Evolutionary conservation across 2,888 invertebrate genomes (phyloP), one percentile per base, ranked within the genome.

Genomic region (Villa cingulata): DNA sequence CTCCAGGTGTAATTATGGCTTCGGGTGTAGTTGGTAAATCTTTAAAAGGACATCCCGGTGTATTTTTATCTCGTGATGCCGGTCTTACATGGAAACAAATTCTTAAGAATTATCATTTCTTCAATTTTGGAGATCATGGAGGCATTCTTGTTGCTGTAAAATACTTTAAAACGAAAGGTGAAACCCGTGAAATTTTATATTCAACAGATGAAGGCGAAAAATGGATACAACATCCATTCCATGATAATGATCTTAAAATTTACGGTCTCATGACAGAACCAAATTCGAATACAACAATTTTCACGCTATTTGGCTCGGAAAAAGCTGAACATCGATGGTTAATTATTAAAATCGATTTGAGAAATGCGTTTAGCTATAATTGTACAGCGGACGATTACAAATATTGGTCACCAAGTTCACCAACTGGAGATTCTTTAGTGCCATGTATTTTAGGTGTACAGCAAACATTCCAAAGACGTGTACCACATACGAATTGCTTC

Each of bases 211-310:
- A 90, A 65, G 91, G 91, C 32, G 78, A 82, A 61, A 80, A 76
- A 17, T 92, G 90, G 90, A 73, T 77, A 48, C 74, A 75, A 29
- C 77, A 81, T 58, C 80, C 81, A 62, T 83, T 85, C 59, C 76
- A 79, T 56, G 76, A 77, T 27, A 76, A 81, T 50, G 80, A 84
- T 63, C 75, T 92, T 15, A 74, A 82, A 46, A 80, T 92, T n/a
- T 89, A 91, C 63, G 90, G 90, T 10, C 68, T 92, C 17, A 86
- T 92, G 82, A 92, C 90, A 0, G 91, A 92, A 62, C 90, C 92
- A 0, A 91, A 91, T n/a, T 89, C 90, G 65, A 90, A 88, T 61
- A 88, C 90, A 0, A 89, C 91, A 0, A 78, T 86, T 1, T 91
- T 94, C 61, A 90, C 91, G 1, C 78, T 94, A 74, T 94, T 92